phyloP scores from a whole-genome alignment of 1,140 invertebrate species.

The Andrena cerasifolii region DNA sequence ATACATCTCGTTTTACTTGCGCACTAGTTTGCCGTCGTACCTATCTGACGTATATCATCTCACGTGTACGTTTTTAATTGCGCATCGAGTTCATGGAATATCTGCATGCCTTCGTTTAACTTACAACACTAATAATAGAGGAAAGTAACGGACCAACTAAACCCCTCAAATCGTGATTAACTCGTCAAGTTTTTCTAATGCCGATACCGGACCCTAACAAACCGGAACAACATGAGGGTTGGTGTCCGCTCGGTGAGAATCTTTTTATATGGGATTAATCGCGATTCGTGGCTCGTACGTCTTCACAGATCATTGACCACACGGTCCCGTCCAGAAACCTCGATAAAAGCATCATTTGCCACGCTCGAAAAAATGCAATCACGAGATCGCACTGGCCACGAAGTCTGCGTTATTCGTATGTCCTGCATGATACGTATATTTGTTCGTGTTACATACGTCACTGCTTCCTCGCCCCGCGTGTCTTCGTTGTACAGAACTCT shows the following conservation, averaged over 20 bases:
- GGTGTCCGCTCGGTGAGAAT: constrained; percentile 90
- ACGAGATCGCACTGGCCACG: constrained; percentile 46
- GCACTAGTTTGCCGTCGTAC: constrained; percentile 16
- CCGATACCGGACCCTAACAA: constrained; percentile 91
- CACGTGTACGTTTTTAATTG: constrained; percentile 25
- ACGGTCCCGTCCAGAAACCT: too few relatives aligned
- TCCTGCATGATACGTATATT: constrained; percentile 60
- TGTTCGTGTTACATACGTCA: constrained; percentile 57
- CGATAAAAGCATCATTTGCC: background rate
- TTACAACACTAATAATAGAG: constrained; percentile 36
- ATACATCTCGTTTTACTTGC: constrained; percentile 56
- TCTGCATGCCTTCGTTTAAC: constrained; percentile 38
- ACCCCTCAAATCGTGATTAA: constrained; percentile 80
- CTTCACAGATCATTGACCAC: too few relatives aligned
- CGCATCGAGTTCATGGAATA: constrained; percentile 34
- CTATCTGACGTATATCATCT: background rate
- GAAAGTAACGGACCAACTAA: constrained; percentile 37
- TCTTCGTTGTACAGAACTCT: background rate
- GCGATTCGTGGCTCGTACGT: constrained; percentile 68
- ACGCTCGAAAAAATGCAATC: background rate
- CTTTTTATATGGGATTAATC: constrained; percentile 76
- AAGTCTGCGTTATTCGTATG: constrained; percentile 53
- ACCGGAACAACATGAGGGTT: constrained; percentile 93
- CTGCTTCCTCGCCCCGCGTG: constrained; percentile 32
- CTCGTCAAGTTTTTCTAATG: constrained; percentile 87